Percentiles rank a stretch among this genome's conserved stretches.
Conservation (phyloP, 2,113 vertebrate genomes). For the Halcyon senegalensis region DNA sequence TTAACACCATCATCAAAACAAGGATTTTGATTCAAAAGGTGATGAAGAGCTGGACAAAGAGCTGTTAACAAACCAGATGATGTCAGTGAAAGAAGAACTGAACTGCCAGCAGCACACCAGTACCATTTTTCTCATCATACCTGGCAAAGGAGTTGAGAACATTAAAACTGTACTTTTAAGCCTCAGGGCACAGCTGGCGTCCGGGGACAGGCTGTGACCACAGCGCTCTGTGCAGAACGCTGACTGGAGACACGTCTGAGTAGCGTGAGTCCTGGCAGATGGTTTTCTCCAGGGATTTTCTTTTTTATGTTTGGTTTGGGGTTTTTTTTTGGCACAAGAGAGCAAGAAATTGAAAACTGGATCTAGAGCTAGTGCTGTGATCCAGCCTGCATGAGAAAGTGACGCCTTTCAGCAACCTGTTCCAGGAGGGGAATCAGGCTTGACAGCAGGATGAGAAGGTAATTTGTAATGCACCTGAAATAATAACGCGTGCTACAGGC, state of each 20-base stretch:
- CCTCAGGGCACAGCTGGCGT: background rate
- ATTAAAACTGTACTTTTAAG: conserved; percentile 38
- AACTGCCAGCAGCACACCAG: background rate
- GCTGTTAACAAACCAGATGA: background rate
- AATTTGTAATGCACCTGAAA: background rate
- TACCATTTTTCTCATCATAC: background rate
- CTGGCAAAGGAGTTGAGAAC: background rate
- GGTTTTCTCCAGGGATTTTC: background rate
- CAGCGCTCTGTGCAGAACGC: background rate
- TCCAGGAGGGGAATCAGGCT: background rate
- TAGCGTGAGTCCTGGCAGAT: background rate
- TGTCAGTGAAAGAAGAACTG: background rate
- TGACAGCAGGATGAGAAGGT: background rate
- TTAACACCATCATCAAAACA: background rate
- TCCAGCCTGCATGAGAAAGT: background rate
- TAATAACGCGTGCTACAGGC: background rate
- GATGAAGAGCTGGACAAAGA: background rate
- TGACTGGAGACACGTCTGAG: background rate
- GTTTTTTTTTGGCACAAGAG: background rate
- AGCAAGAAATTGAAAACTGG: background rate
- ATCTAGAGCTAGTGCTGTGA: background rate
- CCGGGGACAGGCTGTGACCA: background rate
- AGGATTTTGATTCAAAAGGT: background rate
- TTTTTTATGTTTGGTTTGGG: background rate
- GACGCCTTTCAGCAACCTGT: background rate